Evolutionary conservation across 2,888 invertebrate species (phyloP), one percentile per base, ranked within the genome.

Genomic region (Cryptocheilus praepositus): DNA sequence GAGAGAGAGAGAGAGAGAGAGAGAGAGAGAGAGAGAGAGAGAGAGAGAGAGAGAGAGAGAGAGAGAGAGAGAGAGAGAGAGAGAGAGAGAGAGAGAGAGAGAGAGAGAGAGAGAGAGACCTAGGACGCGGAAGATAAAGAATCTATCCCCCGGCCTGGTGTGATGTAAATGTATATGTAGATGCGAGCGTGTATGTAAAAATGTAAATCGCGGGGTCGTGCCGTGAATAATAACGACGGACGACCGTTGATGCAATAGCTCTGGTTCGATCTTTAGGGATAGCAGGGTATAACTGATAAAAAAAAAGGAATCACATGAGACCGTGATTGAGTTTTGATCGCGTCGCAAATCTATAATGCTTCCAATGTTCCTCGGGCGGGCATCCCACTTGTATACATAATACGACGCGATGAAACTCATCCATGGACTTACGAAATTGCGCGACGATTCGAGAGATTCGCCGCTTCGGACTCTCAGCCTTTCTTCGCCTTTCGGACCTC

Each of bases 311-410:
- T 21, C 16, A 16, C 36, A 28, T 55, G 28, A 36, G 68, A 66
- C 64, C 59, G 68, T 59, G 63, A 61, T 51, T 67, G 57, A 25
- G 64, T 74, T 62, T 36, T 36, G 21, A 52, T 54, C 44, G 71
- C 71, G 75, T 77, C 77, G 58, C 61, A 73, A 71, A 76, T 75
- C 65, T 74, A 55, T 79, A 77, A 80, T 80, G 80, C 79, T 80
- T 73, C 59, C 53, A 67, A 54, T 57, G 67, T 68, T 71, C 57
- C 61, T 77, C 73, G 80, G 80, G 77, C 80, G 76, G 77, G 80
- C 76, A 82, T 81, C 79, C 80, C 80, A 82, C 70, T 71, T 80
- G 80, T 78, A 77, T 71, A 77, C 55, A 44, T 53, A 61, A 16
- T 28, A 60, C 51, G 19, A 43, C 25, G 49, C 49, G 16, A 36